Conservation (phyloP, 2,113 vertebrate genomes). For the Dermatemys mawii region DNA sequence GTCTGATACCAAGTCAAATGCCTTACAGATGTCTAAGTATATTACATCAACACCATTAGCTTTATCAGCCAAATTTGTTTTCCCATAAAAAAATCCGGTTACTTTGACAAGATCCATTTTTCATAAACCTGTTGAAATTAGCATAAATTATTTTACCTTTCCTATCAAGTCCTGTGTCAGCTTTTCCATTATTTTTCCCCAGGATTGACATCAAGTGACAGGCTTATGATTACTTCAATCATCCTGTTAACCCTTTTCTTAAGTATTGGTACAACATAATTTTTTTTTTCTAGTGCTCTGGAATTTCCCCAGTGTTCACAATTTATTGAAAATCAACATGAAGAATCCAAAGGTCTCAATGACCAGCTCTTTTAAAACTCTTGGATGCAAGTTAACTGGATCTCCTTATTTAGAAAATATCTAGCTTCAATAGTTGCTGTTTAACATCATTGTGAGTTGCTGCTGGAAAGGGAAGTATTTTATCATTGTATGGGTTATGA, state of each 20-base stretch:
- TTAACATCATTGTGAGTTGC: background rate
- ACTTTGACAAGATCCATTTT: background rate
- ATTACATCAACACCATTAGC: background rate
- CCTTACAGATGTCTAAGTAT: background rate
- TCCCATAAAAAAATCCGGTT: background rate
- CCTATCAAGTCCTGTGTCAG: background rate
- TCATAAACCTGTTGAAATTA: background rate
- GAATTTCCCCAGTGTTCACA: background rate
- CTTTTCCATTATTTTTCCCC: background rate
- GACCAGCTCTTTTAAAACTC: background rate
- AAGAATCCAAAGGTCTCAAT: background rate
- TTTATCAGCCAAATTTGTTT: background rate
- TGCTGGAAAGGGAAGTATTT: background rate
- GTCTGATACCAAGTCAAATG: background rate
- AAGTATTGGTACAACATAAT: background rate
- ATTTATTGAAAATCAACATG: background rate
- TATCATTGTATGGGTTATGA: background rate
- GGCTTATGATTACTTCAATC: background rate
- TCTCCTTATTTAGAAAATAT: background rate
- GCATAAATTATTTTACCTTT: background rate
- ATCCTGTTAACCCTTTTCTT: background rate
- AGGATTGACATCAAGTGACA: background rate
- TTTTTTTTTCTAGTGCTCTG: background rate
- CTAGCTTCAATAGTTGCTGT: background rate
- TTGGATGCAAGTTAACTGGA: background rate